phyloP scores from a whole-genome alignment of 1,140 invertebrate genomes.

The Polyergus mexicanus region DNA sequence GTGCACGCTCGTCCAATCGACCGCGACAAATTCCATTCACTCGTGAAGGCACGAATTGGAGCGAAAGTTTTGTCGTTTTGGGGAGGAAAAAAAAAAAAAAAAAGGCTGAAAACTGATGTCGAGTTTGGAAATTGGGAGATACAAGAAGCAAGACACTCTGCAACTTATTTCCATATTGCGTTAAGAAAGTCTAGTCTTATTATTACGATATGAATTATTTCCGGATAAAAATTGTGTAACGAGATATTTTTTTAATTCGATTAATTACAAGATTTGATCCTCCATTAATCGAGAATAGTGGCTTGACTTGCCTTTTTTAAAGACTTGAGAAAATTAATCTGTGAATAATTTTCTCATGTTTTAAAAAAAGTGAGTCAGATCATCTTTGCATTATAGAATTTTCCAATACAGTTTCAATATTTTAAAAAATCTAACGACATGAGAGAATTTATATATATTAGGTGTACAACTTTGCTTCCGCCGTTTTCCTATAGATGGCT shows the following conservation, averaged over 20 bases:
- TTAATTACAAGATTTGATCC: not conserved
- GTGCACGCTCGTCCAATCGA: constrained; percentile 39
- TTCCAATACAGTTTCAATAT: not conserved
- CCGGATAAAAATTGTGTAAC: not conserved
- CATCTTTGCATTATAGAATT: not conserved
- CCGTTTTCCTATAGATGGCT: no score
- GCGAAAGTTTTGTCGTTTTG: constrained; percentile 65
- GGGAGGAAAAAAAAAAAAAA: constrained; percentile 14
- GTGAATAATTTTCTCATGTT: not conserved
- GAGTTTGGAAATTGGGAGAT: constrained; percentile 17
- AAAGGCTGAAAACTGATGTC: constrained; percentile 1
- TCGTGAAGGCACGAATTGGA: constrained; percentile 63
- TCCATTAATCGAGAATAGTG: no score
- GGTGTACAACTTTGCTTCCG: no score
- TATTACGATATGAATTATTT: not conserved
- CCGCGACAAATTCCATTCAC: constrained; percentile 65
- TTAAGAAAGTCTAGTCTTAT: not conserved
- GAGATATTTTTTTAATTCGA: not conserved
- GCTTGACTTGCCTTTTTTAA: no score
- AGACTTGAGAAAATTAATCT: no score
- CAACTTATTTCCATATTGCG: not conserved
- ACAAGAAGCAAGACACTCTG: not conserved
- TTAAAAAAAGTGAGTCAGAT: not conserved
- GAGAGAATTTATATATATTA: not conserved
- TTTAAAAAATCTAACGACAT: not conserved